Base-by-base conservation (phyloP, 2,888 invertebrate species). In the Sarcophaga carnaria region DNA sequence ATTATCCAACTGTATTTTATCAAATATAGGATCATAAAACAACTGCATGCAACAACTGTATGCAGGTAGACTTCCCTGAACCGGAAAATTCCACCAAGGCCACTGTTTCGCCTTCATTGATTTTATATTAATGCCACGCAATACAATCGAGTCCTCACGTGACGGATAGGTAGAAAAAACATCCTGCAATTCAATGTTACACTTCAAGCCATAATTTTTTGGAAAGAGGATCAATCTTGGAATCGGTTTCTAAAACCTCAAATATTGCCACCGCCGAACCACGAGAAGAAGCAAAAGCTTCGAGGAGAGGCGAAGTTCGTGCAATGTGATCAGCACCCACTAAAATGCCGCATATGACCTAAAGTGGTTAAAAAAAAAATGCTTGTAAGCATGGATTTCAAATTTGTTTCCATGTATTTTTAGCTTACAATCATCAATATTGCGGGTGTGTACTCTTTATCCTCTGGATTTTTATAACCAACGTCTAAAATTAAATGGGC, bases 151-250 rank as follows among this genome's bases (percentile, higher is more conserved):
- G 90, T 97, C 96, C 3, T 95, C 94, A 54, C 98, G 94, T 0
- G 97, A 96, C 0, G 98, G 98, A 92, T 98, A 98, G 78, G 94
- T 94, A 91, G 98, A 98, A 90, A 95, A 94, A 0, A 98, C 96
- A 89, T 96, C 95, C 71, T 94, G 94, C 79, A 97, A 95, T 89
- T 95, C 95, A 69, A 98, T 95, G 81, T 96, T 95, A 0, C 97
- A 98, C 0, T 92, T 94, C 1, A 96, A 92, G 3, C 91, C 92
- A 0, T 94, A 92, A 66, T 93, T 93, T 0, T 96, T 93, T 94
- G 12, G 96, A 95, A 37, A 96, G 92, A 72, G 96, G 96, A 93
- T 97, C 97, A 75, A 97, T 97, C 66, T 91, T 93, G 0, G 97
- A 96, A 54, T 94, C 93, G 59, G 96, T 93, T 90, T 97, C 97